Conservation (phyloP, 2,888 invertebrate genomes). For the Macrosiphum euphorbiae region DNA sequence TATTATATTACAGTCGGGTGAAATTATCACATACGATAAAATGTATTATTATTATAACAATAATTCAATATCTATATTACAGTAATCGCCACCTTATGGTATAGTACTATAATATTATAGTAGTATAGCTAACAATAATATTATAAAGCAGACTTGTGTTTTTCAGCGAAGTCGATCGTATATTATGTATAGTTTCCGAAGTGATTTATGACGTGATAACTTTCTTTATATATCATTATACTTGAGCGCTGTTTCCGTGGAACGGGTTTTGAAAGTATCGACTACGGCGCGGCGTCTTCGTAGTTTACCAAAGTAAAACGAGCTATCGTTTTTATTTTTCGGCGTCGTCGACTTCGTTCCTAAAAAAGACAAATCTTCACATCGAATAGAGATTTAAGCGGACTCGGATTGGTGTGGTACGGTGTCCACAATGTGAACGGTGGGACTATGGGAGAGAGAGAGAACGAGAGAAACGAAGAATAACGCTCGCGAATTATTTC, state of each 20-base stretch:
- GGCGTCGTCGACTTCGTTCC: not conserved
- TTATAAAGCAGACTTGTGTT: not conserved
- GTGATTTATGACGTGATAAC: constrained; percentile 3
- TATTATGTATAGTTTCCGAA: not conserved
- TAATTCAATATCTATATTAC: not conserved
- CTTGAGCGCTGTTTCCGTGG: not conserved
- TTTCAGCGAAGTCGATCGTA: not conserved
- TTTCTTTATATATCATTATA: not conserved
- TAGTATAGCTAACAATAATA: not conserved
- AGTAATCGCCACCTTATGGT: not conserved
- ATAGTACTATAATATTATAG: too few relatives aligned
- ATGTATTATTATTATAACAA: not conserved
- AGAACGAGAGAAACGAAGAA: too few relatives aligned
- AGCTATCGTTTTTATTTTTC: not conserved
- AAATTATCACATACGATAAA: not conserved
- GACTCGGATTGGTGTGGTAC: not conserved
- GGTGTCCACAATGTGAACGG: not conserved
- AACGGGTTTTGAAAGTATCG: not conserved
- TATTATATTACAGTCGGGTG: not conserved
- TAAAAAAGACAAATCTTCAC: not conserved
- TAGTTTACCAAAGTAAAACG: not conserved
- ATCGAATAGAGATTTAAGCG: not conserved
- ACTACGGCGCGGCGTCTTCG: too few relatives aligned
- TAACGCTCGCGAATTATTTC: not conserved
- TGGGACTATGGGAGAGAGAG: not conserved